phyloP scores from a whole-genome alignment of 2,797 vertebrate species.

The Takifugu rubripes region DNA sequence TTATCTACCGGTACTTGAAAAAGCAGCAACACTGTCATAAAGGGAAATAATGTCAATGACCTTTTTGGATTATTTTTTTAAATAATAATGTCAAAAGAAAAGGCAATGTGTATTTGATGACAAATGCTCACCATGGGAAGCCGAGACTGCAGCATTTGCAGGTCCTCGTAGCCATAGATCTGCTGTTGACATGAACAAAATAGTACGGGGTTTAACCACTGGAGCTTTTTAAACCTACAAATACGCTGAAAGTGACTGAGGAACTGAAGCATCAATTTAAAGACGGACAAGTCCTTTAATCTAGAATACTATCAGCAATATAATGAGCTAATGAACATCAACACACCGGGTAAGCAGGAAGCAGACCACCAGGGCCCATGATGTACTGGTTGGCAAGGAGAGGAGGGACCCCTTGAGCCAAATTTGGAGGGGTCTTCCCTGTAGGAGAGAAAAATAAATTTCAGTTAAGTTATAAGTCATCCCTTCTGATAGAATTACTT shows the following conservation, averaged over 20 bases:
- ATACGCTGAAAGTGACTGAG: too few species aligned
- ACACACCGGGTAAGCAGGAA: constrained; percentile 96
- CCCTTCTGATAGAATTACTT: too few species aligned
- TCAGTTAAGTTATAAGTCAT: background rate
- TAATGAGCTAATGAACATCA: constrained; percentile 34
- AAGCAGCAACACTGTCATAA: background rate
- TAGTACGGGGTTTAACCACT: too few species aligned
- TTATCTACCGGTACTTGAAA: fast-evolving
- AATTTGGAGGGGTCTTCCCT: constrained; percentile 96
- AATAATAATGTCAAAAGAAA: background rate
- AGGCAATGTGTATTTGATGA: background rate
- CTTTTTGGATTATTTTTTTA: too few species aligned
- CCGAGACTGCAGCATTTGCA: constrained; percentile 95
- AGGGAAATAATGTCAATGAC: background rate
- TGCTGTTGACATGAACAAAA: constrained; percentile 72
- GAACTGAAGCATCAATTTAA: background rate
- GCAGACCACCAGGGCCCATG: constrained; percentile 95
- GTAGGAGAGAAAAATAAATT: constrained; percentile 23
- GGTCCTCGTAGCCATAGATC: constrained; percentile 96
- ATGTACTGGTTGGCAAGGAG: constrained; percentile 97
- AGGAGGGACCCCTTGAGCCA: constrained; percentile 92
- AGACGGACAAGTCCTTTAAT: background rate
- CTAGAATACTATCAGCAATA: background rate
- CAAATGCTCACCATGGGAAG: constrained; percentile 88
- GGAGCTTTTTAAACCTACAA: too few species aligned